Evolutionary conservation across 2,888 invertebrate species (phyloP).

Genomic region (Leistus spinibarbis): DNA sequence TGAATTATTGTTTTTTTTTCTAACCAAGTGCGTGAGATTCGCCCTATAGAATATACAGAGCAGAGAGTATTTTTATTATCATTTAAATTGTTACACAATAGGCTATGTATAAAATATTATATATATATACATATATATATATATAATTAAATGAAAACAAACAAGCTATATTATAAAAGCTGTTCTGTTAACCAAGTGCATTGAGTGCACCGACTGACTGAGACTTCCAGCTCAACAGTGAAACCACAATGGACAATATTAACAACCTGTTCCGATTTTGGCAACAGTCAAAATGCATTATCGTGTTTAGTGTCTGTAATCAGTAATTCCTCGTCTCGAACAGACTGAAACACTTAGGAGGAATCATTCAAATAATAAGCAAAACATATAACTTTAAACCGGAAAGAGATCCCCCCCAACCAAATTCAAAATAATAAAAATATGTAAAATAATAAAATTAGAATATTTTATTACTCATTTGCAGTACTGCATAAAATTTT

Average conservation of each 20-base stretch:
- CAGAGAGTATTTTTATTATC: conserved; percentile 54
- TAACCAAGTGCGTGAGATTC: conserved; percentile 10
- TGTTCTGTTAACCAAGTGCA: conserved; percentile 39
- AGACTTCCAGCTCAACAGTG: conserved; percentile 34
- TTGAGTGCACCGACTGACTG: conserved; percentile 29
- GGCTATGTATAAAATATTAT: conserved; percentile 41
- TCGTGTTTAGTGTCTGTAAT: conserved; percentile 40
- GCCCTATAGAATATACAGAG: conserved; percentile 56
- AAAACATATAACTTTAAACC: background rate
- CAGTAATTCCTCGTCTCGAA: conserved; percentile 29
- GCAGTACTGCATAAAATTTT: conserved; percentile 57
- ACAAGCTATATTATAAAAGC: conserved; percentile 24
- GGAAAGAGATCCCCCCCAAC: background rate
- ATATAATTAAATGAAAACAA: conserved; percentile 16
- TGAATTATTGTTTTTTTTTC: background rate
- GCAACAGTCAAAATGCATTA: conserved; percentile 18
- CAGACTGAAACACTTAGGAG: conserved; percentile 8
- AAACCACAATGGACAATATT: conserved; percentile 37
- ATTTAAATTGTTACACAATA: conserved; percentile 49
- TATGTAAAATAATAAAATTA: conserved; percentile 56
- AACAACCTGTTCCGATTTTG: conserved; percentile 21
- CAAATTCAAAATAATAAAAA: conserved; percentile 35
- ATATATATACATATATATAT: conserved; percentile 5
- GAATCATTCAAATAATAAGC: background rate
- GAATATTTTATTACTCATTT: conserved; percentile 60